phyloP scores from a whole-genome alignment of 2,113 vertebrate species.

The Daphoenositta chrysoptera region DNA sequence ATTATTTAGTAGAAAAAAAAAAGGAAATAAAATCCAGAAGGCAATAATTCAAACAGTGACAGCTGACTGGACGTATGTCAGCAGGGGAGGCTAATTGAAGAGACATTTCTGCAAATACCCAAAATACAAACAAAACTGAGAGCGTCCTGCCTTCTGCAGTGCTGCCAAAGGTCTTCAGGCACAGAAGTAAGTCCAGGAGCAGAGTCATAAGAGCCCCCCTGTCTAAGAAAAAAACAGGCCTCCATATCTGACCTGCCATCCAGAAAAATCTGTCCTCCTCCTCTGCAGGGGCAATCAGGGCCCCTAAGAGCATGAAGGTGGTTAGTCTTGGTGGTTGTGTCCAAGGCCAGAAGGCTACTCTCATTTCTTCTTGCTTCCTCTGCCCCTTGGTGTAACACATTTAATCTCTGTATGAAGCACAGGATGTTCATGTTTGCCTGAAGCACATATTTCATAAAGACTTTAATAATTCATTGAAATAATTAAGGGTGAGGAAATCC shows the following conservation, averaged over 20 bases:
- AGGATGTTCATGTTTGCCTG: conserved; percentile 17
- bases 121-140: not conserved
- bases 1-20: not conserved
- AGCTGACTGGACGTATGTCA: not conserved
- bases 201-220: not conserved
- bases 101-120: not conserved
- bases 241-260: not conserved
- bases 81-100: not conserved
- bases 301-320: not conserved
- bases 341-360: not conserved
- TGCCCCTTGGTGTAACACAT: not conserved
- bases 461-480: conserved; percentile 45
- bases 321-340: not conserved
- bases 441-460: conserved; percentile 6
- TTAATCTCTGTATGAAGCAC: not conserved
- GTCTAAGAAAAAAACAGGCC: not conserved
- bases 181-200: not conserved
- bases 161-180: not conserved
- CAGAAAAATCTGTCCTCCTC: not conserved
- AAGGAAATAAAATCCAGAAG: not conserved
- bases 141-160: not conserved
- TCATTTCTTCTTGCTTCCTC: not conserved
- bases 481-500: conserved; percentile 10
- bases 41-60: not conserved
- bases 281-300: not conserved